These are phyloP conservation scores for Peromyscus melanophrys DNA, from an alignment of 2,797 vertebrate species.

Conservation along the genomic window DNA sequence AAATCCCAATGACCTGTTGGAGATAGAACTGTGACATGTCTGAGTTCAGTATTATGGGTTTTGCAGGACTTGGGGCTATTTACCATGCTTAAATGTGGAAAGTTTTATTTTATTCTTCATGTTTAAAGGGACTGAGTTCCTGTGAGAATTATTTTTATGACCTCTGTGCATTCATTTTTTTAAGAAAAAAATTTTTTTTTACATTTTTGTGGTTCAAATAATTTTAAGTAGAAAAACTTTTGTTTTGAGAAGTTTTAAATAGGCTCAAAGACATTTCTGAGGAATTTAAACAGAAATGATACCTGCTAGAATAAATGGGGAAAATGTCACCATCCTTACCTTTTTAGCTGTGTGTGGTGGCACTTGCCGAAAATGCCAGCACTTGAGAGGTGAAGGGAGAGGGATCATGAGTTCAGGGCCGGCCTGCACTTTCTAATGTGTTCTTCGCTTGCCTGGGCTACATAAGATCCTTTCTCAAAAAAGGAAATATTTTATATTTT, in stretches of 20 bases:
- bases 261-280: slow-evolving; percentile 19
- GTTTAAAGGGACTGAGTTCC: slow-evolving; percentile 59
- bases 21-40: slow-evolving; percentile 21
- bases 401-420: background rate
- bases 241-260: slow-evolving; percentile 64
- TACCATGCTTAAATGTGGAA: slow-evolving; percentile 42
- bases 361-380: background rate
- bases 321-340: background rate
- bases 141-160: slow-evolving; percentile 74
- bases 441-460: background rate
- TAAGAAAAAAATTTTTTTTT: slow-evolving; percentile 40
- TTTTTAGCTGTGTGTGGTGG: background rate
- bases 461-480: background rate
- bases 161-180: slow-evolving; percentile 1
- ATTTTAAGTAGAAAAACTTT: slow-evolving; percentile 77
- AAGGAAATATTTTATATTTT: slow-evolving; percentile 2
- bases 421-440: background rate
- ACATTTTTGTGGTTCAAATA: slow-evolving; percentile 54
- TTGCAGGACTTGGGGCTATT: slow-evolving; percentile 45
- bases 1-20: slow-evolving; percentile 59
- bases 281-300: slow-evolving; percentile 38
- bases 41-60: slow-evolving; percentile 45
- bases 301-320: background rate
- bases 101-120: slow-evolving; percentile 54
- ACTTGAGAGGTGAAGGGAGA: background rate